Conservation (phyloP, 2,797 vertebrate genomes). For the Oophaga sylvatica region DNA sequence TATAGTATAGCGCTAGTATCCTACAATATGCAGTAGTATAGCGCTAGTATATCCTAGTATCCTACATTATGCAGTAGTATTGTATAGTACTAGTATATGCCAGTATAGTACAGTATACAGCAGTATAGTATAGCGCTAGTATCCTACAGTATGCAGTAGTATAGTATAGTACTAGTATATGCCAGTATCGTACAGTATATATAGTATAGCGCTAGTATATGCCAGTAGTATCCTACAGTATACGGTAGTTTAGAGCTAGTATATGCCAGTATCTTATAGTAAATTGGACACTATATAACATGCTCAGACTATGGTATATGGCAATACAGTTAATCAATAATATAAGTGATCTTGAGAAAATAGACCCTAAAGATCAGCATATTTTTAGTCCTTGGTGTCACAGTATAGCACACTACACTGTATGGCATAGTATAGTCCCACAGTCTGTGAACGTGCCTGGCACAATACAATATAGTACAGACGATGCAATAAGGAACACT, state of each 20-base stretch:
- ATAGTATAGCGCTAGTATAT: background rate
- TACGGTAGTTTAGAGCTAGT: too few relatives aligned
- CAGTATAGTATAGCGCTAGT: too few relatives aligned
- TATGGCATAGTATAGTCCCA: background rate
- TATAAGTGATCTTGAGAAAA: background rate
- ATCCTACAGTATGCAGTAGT: too few relatives aligned
- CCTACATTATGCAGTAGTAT: too few relatives aligned
- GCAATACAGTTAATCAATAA: background rate
- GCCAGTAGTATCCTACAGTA: background rate
- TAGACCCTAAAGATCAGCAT: background rate
- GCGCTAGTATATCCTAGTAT: background rate
- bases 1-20: too few relatives aligned
- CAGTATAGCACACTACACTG: too few relatives aligned
- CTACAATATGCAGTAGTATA: too few relatives aligned
- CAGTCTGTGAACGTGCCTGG: too few relatives aligned
- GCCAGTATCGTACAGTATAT: too few relatives aligned
- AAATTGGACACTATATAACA: background rate
- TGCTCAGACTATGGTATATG: background rate
- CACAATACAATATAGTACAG: background rate
- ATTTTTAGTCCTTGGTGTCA: background rate
- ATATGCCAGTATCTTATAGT: background rate
- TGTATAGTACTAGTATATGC: too few relatives aligned
- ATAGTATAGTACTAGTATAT: background rate
- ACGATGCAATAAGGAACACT: too few relatives aligned
- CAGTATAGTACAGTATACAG: too few relatives aligned